These are phyloP conservation scores for Philypnodon macrostomus DNA, from an alignment of 2,797 vertebrate species.

Conservation along the genomic window DNA sequence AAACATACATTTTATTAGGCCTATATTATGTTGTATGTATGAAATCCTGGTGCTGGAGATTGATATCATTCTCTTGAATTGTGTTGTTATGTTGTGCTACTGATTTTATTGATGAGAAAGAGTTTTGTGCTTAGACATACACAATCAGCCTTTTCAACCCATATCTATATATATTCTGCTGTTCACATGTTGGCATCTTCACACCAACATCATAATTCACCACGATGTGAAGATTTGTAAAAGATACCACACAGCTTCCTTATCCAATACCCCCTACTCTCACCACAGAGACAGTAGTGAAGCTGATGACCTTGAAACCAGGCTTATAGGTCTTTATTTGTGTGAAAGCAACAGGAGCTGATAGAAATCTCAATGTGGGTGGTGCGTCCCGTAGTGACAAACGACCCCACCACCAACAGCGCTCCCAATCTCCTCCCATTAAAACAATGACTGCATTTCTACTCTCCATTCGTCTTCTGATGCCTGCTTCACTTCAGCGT, in stretches of 20 bases:
- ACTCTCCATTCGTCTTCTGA: slow-evolving; percentile 43
- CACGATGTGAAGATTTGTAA: background rate
- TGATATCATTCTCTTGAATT: too few relatives aligned
- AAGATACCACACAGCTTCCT: slow-evolving; percentile 11
- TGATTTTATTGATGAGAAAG: too few relatives aligned
- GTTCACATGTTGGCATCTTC: background rate
- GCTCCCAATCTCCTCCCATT: slow-evolving; percentile 10
- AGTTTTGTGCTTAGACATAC: too few relatives aligned
- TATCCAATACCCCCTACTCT: slow-evolving; percentile 18
- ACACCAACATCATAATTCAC: slow-evolving; percentile 10
- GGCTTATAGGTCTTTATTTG: slow-evolving; percentile 12
- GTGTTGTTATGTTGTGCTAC: too few relatives aligned
- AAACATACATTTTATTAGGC: too few relatives aligned
- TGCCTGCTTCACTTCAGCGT: slow-evolving; percentile 13
- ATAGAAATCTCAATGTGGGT: slow-evolving; percentile 36
- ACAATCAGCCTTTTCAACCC: too few relatives aligned
- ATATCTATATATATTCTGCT: too few relatives aligned
- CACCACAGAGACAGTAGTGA: background rate
- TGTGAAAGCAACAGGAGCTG: slow-evolving; percentile 15
- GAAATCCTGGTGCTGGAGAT: too few relatives aligned
- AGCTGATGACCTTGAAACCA: slow-evolving; percentile 51
- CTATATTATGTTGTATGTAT: too few relatives aligned
- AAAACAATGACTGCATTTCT: slow-evolving; percentile 31
- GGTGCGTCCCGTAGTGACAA: slow-evolving; percentile 37
- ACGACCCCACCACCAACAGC: slow-evolving; percentile 36